Conservation (phyloP, 2,113 vertebrate species). For the Psilopogon haemacephalus region DNA sequence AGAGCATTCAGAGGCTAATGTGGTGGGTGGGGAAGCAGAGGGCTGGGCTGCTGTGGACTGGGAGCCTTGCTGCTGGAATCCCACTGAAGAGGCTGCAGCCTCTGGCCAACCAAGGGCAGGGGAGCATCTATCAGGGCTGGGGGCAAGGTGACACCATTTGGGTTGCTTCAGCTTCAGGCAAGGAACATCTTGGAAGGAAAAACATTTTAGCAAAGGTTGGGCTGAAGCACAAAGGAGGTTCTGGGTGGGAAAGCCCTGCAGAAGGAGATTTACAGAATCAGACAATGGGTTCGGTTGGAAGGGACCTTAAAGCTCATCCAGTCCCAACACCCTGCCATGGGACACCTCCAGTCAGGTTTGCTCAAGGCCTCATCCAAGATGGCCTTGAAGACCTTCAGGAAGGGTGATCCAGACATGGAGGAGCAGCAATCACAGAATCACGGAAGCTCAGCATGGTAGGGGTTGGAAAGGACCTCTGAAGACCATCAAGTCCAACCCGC, state of each 20-base stretch:
- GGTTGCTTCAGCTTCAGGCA: background rate
- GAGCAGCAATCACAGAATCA: no score
- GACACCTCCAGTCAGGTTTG: no score
- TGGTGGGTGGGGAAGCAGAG: constrained; percentile 83
- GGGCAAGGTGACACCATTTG: constrained; percentile 1
- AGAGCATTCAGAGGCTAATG: constrained; percentile 94
- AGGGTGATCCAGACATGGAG: no score
- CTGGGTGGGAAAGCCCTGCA: background rate
- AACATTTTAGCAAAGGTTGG: background rate
- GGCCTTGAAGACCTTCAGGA: no score
- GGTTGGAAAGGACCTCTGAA: no score
- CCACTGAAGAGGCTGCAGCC: constrained; percentile 48
- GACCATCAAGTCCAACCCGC: no score
- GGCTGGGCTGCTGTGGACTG: constrained; percentile 78
- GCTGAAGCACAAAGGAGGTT: background rate
- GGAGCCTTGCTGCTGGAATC: constrained; percentile 71
- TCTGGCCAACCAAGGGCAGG: constrained; percentile 71
- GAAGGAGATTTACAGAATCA: background rate
- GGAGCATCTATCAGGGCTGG: constrained; percentile 21
- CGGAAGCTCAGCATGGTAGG: no score
- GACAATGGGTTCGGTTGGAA: no score
- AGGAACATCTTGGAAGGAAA: background rate
- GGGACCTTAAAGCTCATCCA: no score
- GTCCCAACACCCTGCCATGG: no score
- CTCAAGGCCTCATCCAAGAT: no score